Percentiles rank a stretch among this genome's conserved stretches.
Evolutionary conservation across 2,113 vertebrate genomes (phyloP).

Genomic region (Ovis canadensis): DNA sequence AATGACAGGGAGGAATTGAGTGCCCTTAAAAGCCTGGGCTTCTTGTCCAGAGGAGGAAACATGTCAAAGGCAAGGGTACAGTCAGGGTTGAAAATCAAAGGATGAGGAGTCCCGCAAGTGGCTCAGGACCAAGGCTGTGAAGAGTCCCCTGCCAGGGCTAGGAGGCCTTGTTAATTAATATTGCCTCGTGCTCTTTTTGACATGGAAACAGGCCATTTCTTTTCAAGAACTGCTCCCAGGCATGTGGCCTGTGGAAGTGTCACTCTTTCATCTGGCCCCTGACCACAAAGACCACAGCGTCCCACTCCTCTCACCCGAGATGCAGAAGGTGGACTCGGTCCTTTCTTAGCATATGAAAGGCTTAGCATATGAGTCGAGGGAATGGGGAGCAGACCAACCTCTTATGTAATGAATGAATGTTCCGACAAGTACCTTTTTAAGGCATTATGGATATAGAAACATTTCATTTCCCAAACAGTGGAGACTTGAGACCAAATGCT

Average conservation of each 20-base stretch:
- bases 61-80: neutral
- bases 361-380: neutral
- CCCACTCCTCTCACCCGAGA: neutral
- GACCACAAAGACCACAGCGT: fast-evolving
- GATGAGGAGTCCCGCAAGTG: neutral
- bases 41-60: neutral
- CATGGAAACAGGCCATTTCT: neutral
- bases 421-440: neutral
- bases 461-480: neutral
- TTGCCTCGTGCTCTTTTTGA: neutral
- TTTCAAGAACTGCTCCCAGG: neutral
- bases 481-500: neutral
- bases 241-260: too few species aligned
- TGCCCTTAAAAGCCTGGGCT: neutral
- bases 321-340: neutral
- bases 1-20: neutral
- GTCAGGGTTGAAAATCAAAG: neutral
- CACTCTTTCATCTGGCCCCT: neutral
- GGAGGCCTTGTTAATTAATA: neutral
- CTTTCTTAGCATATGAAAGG: neutral
- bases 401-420: neutral
- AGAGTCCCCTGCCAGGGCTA: neutral
- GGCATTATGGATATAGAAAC: neutral
- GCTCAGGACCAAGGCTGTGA: neutral
- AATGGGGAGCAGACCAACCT: neutral